phyloP scores from a whole-genome alignment of 2,113 vertebrate genomes.

The Sinocyclocheilus rhinocerous region DNA sequence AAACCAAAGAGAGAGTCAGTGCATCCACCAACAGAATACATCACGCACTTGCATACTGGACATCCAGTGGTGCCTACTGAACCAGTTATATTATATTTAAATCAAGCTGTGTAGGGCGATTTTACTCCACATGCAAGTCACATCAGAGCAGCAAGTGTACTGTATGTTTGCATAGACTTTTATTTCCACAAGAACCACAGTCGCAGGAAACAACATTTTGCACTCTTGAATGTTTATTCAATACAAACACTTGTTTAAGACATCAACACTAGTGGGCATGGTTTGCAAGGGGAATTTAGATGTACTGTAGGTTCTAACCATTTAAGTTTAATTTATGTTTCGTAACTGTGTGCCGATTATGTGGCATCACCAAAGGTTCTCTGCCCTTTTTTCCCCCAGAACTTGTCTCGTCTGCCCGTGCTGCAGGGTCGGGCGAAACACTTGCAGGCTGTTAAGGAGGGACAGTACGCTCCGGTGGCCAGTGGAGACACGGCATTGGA shows the following conservation, averaged over 20 bases:
- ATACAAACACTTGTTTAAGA: no score
- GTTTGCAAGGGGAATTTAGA: neutral
- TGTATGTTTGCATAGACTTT: neutral
- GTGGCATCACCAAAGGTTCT: neutral
- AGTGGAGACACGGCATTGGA: conserved; percentile 55
- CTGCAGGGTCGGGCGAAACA: conserved; percentile 80
- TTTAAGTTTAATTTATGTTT: neutral
- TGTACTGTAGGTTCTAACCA: neutral
- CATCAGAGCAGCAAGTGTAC: neutral
- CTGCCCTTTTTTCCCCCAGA: conserved; percentile 68
- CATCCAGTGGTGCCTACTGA: neutral
- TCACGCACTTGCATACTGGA: neutral
- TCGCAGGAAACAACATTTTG: neutral
- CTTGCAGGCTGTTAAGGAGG: conserved; percentile 76
- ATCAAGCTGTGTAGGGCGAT: neutral
- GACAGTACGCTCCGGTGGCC: conserved; percentile 72
- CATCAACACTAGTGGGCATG: neutral
- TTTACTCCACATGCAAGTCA: neutral
- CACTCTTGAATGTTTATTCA: neutral
- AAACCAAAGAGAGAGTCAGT: conserved; percentile 78
- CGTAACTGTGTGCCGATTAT: neutral
- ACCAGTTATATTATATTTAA: neutral
- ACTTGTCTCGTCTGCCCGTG: conserved; percentile 75
- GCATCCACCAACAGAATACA: neutral
- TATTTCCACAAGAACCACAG: neutral